These are phyloP conservation scores for Zapornia atra DNA, from an alignment of 2,113 vertebrate genomes.

Conservation along the genomic window DNA sequence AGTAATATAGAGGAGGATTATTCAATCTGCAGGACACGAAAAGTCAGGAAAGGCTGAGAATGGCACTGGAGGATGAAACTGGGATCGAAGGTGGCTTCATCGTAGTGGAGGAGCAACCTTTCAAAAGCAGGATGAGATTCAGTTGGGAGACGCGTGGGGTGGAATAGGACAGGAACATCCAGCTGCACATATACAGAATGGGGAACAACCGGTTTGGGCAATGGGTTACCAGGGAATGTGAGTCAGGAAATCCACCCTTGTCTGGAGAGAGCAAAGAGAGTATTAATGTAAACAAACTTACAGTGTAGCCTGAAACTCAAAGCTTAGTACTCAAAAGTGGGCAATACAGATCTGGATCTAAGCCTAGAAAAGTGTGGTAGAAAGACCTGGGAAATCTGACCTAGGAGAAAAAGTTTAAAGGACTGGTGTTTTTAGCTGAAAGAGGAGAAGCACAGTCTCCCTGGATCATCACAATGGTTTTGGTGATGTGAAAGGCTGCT, in stretches of 20 bases:
- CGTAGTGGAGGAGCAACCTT: not conserved
- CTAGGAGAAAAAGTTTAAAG: not conserved
- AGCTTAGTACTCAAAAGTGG: not conserved
- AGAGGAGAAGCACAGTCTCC: not conserved
- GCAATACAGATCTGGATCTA: not conserved
- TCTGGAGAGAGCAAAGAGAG: not conserved
- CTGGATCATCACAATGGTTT: not conserved
- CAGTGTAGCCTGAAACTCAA: not conserved
- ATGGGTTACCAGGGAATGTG: conserved; percentile 5
- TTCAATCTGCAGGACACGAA: not conserved
- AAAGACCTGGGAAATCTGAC: not conserved
- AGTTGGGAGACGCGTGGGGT: rapidly evolving
- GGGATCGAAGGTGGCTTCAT: not conserved
- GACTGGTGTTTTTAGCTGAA: not conserved
- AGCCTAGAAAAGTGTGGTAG: not conserved
- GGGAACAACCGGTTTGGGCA: conserved; percentile 32
- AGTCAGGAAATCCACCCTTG: conserved; percentile 41
- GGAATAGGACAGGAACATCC: not conserved
- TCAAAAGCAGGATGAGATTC: not conserved
- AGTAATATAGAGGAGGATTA: not conserved
- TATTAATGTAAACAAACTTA: not conserved
- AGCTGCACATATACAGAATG: not conserved
- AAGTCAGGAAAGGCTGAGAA: not conserved
- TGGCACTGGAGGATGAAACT: not conserved
- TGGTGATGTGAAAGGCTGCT: not conserved